Conservation (phyloP, 1,140 invertebrate genomes). For the Leptoteleia sp. region DNA sequence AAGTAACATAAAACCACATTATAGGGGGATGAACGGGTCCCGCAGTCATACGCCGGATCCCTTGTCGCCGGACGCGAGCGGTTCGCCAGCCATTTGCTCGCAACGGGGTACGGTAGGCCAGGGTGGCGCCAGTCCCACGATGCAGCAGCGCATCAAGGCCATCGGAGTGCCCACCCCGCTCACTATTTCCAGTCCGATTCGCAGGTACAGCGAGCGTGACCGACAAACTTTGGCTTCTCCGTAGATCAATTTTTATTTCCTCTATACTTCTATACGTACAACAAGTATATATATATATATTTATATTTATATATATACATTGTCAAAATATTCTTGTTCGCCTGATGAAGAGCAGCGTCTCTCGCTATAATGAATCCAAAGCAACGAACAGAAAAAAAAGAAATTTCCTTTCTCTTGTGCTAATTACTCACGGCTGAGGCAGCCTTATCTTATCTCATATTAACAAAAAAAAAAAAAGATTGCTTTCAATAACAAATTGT, state of each 20-base stretch:
- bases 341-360: conserved; percentile 44
- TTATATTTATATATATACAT: conserved; percentile 32
- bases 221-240: conserved; percentile 24
- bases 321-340: conserved; percentile 33
- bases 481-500: conserved; percentile 32
- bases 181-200: conserved; percentile 90
- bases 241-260: conserved; percentile 15
- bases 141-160: conserved; percentile 94
- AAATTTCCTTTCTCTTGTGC: conserved; percentile 15
- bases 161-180: conserved; percentile 93
- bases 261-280: conserved; percentile 8
- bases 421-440: conserved; percentile 37
- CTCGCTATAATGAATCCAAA: conserved; percentile 24
- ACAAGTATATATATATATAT: conserved; percentile 28
- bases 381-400: no score
- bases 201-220: conserved; percentile 84
- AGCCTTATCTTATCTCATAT: conserved; percentile 37
- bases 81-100: conserved; percentile 80
- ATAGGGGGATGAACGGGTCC: conserved; percentile 83
- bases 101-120: conserved; percentile 79
- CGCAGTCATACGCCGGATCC: conserved; percentile 87
- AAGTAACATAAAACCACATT: conserved; percentile 1
- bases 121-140: conserved; percentile 87
- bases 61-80: conserved; percentile 82
- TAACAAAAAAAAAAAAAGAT: no score